Evolutionary conservation across 2,888 invertebrate genomes (phyloP), one percentile per base, ranked within the genome.

Genomic region (Macropis europaea): DNA sequence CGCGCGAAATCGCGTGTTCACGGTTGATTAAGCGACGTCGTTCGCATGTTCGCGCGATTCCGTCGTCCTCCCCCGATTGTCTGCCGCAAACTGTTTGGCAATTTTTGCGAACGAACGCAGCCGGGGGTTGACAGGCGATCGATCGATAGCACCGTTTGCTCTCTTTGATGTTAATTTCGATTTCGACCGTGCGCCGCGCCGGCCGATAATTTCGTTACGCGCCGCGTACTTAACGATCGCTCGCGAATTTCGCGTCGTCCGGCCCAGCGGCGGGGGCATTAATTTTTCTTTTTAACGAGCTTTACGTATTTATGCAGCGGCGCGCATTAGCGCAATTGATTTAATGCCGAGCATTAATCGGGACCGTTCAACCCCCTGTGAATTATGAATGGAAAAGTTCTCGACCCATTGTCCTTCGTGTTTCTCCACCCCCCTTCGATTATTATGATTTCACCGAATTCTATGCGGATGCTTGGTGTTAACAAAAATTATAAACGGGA

Each of bases 361-460:
- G 40, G 59, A 57, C 45, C 40, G 53, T 77, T 77, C 69, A 59
- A 45, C 56, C 64, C 32, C 43, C 40, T 36, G 43, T 66, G 66
- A 75, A 75, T 75, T 76, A 76, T 69, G 68, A 64, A 62, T 63
- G 73, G 66, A 69, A 76, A 77, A 76, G 73, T 77, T 66, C 62
- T 47, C 61, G 17, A 22, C 17, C 34, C 34, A 24, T 40, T 28
- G 13, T 3, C 22, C 45, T 36, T 15, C 26, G 32, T 11, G 22
- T 24, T 32, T 19, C 42, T 28, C 15, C 17, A 15, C 30, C 17
- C 47, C 17, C 17, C 19, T 17, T 17, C 30, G 19, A 48, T 28
- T 28, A 17, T 6, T 30, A 15, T 26, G n/a, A n/a, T n/a, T n/a
- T n/a, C n/a, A n/a, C n/a, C n/a, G n/a, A n/a, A n/a, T n/a, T n/a